Evolutionary conservation across 2,113 vertebrate genomes (phyloP).

Genomic region (Melozone crissalis): DNA sequence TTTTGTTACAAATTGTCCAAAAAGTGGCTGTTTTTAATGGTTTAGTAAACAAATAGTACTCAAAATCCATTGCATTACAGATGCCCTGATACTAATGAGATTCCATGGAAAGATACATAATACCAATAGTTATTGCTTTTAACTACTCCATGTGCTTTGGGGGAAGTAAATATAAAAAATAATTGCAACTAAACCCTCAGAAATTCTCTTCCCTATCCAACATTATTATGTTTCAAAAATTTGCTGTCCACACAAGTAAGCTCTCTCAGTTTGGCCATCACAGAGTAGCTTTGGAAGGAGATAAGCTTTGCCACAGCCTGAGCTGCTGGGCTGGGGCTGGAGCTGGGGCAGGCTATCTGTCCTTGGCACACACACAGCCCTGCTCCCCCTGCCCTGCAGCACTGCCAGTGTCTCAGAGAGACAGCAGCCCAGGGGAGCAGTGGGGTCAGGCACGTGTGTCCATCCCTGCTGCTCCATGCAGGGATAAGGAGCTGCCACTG

Average conservation of each 20-base stretch:
- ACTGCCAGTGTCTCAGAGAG: fast-evolving
- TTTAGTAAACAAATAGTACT: constrained; percentile 6
- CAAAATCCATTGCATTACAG: background rate
- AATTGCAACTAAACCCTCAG: background rate
- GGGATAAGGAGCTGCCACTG: fast-evolving
- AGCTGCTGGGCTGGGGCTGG: fast-evolving
- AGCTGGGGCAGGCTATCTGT: background rate
- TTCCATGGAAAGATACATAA: background rate
- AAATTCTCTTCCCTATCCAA: background rate
- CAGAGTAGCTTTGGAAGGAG: background rate
- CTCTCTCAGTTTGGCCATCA: background rate
- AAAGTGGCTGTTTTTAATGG: background rate
- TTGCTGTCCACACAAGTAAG: background rate
- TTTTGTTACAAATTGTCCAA: constrained; percentile 33
- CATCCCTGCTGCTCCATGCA: fast-evolving
- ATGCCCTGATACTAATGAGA: background rate
- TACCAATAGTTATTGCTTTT: background rate
- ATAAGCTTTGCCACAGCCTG: fast-evolving
- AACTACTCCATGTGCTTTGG: background rate
- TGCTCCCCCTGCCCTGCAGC: background rate
- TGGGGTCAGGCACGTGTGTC: fast-evolving
- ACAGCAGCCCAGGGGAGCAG: background rate
- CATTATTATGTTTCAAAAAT: background rate
- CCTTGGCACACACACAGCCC: background rate
- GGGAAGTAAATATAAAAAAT: background rate